phyloP scores from a whole-genome alignment of 2,888 invertebrate genomes.

The Thereva nobilitata region DNA sequence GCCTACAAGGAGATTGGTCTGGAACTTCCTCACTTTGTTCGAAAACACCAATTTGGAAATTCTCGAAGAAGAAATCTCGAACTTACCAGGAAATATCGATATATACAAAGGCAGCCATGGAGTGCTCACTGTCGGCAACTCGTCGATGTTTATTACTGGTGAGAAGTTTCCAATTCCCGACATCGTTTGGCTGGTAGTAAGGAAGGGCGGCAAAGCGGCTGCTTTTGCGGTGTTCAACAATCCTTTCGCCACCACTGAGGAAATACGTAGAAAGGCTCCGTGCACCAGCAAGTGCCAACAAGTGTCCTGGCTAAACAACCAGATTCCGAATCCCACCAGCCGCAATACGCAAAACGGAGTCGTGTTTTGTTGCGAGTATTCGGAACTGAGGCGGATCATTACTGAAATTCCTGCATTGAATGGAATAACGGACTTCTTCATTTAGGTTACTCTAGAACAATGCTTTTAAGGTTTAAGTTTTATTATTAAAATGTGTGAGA shows the following conservation, averaged over 20 bases:
- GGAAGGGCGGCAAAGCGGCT: slow-evolving; percentile 43
- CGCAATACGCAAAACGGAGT: not conserved
- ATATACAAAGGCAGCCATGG: slow-evolving; percentile 49
- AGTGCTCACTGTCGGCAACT: slow-evolving; percentile 42
- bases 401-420: slow-evolving; percentile 17
- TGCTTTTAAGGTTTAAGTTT: no score
- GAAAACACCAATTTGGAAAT: slow-evolving; percentile 44
- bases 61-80: slow-evolving; percentile 45
- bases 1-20: slow-evolving; percentile 46
- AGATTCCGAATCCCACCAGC: not conserved
- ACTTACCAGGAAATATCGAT: slow-evolving; percentile 42
- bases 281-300: slow-evolving; percentile 47
- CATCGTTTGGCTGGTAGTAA: slow-evolving; percentile 48
- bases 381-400: slow-evolving; percentile 10
- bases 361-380: slow-evolving; percentile 25
- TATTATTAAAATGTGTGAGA: no score
- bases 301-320: slow-evolving; percentile 46
- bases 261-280: slow-evolving; percentile 40
- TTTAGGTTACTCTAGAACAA: no score
- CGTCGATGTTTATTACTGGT: slow-evolving; percentile 31
- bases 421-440: not conserved
- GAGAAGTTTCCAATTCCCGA: slow-evolving; percentile 48
- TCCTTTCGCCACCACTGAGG: slow-evolving; percentile 39
- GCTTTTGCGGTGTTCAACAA: slow-evolving; percentile 48
- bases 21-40: slow-evolving; percentile 48